Evolutionary conservation across 2,113 vertebrate genomes (phyloP), one percentile per base, ranked within the genome.

Genomic region (Bombycilla garrulus): DNA sequence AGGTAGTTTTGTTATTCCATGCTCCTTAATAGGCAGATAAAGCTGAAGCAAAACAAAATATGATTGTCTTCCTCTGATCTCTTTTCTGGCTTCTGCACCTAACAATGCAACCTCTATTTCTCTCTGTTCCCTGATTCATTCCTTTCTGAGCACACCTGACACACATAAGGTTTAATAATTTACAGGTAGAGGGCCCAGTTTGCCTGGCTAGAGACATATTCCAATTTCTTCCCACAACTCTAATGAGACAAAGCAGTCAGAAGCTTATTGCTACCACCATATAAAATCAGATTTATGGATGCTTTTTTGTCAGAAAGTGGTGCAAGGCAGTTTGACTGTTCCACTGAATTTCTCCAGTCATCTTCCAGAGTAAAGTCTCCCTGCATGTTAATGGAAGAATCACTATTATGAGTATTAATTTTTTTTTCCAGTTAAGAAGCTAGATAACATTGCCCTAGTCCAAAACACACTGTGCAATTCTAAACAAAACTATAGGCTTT

Each of bases 281-380:
- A 95, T 93, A 95, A 96, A 96, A 92, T 66, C 76, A 88, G 90
- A 96, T 96, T 95, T 96, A 96, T 83, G 72, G 60, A 47, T 45
- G 51, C 29, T 88, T 96, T 38, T 96, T 88, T 78, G 47, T 96
- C 79, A 92, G 74, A 90, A 89, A 88, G 56, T 56, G 31, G 87
- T 81, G 56, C 76, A 90, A 81, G 44, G 36, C 40, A 64, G 71
- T 77, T 92, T 83, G 79, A 93, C 42, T 40, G 54, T 93, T 90
- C 64, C 24, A 36, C 44, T 94, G 90, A 93, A 93, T 92, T 81
- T 90, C 66, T 92, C 42, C 61, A 51, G 89, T 72, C 62, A 73
- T 94, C 29, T 95, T n/a, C 26, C 56, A 62, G 33, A 62, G 19
- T 73, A 86, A 95, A 81, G 44, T 71, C 96, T 83, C 51, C 51